Conservation (phyloP, 2,113 vertebrate genomes). For the Muntiacus reevesi region DNA sequence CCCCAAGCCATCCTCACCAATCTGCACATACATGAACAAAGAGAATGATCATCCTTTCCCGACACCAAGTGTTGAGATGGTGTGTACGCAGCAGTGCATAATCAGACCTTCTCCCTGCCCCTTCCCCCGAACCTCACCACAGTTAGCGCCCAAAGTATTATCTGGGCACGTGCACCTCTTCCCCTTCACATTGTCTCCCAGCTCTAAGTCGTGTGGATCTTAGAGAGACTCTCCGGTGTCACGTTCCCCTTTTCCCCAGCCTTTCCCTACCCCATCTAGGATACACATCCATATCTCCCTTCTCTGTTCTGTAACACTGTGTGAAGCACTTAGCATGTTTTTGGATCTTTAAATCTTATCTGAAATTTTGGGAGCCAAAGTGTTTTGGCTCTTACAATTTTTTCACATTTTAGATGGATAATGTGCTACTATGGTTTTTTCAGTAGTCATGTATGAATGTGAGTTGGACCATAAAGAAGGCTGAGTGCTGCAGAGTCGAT, state of each 20-base stretch:
- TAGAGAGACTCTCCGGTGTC: not conserved
- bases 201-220: not conserved
- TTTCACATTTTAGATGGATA: not conserved
- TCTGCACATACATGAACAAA: not conserved
- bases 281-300: not conserved
- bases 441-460: not conserved
- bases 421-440: not conserved
- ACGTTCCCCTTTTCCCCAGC: not conserved
- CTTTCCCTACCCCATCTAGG: no score
- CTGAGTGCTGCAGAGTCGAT: not conserved
- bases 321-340: not conserved
- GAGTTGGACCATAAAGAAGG: not conserved
- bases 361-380: not conserved
- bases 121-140: no score
- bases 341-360: not conserved
- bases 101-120: not conserved
- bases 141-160: not conserved
- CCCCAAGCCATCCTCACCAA: not conserved
- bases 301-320: not conserved
- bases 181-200: not conserved
- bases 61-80: not conserved
- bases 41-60: not conserved
- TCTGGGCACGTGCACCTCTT: not conserved
- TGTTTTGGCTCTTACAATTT: not conserved
- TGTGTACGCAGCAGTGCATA: not conserved